Base-by-base conservation (phyloP, 1,140 invertebrate genomes). In the Lineus longissimus region DNA sequence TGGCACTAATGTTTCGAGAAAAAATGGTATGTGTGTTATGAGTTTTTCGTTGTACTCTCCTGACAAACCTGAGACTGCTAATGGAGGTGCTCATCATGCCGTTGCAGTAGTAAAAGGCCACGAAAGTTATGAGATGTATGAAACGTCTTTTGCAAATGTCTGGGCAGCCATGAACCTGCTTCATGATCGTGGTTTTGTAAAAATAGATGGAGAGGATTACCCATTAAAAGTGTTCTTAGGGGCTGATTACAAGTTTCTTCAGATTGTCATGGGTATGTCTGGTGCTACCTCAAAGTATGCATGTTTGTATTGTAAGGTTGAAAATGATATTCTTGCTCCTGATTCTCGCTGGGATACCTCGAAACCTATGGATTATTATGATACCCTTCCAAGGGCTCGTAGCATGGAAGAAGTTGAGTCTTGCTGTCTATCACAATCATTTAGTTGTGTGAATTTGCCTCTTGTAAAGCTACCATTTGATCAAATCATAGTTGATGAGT, bases 71-170 rank as follows among this genome's bases (percentile, higher is more conserved):
- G 15, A 4, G 15, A 36, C 33, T 7, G 4, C 6, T 36, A 36
- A 4, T 36, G 47, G 47, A 6, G n/a, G 25, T 54, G 4, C 47
- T n/a, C 47, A 54, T 27, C 47, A 54, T 54, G 47, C 25, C n/a
- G 25, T 54, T 54, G 47, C 47, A 4, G 47, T 54, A 9, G 47
- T 54, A n/a, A 54, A 54, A n/a, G 47, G 47, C 6, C 47, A 54
- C n/a, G 47, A 54, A n/a, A 54, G 47, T 27, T 54, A 54, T 54
- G 19, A 54, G 25, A 19, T 54, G 47, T 54, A 54, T 54, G 25
- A 54, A n/a, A 27, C 9, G 4, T 54, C 47, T 22, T 54, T 54
- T 54, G 19, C 47, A 19, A 54, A 54, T 54, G 47, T 54, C 25
- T 54, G 47, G 47, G 4, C 19, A 22, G n/a, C 6, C n/a, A 54